Evolutionary conservation across 2,888 invertebrate genomes (phyloP).

Genomic region (Lithosia quadra): DNA sequence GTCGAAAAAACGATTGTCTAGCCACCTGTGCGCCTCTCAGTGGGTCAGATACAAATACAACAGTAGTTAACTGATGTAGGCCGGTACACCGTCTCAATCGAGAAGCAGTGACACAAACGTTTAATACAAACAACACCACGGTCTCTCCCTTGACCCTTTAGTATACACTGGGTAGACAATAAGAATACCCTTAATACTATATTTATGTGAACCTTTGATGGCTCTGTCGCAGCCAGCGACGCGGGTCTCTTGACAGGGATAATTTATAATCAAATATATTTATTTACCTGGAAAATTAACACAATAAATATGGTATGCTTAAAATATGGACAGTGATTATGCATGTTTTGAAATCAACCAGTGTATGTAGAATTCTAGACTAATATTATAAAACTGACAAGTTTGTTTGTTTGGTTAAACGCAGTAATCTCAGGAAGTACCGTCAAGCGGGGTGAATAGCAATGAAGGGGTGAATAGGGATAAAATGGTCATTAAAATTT

Average conservation of each 20-base stretch:
- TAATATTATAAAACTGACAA: slow-evolving; percentile 3
- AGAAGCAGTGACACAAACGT: slow-evolving; percentile 63
- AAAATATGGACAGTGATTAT: background rate
- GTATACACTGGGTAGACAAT: slow-evolving; percentile 72
- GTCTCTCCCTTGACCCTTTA: slow-evolving; percentile 76
- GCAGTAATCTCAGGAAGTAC: no score
- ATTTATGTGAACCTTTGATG: slow-evolving; percentile 73
- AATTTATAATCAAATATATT: slow-evolving; percentile 45
- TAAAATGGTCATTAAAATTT: no score
- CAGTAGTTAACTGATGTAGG: slow-evolving; percentile 81
- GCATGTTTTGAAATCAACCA: slow-evolving; percentile 34
- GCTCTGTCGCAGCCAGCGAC: slow-evolving; percentile 69
- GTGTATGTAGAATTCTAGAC: no score
- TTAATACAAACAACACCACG: slow-evolving; percentile 63
- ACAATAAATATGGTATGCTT: slow-evolving; percentile 36
- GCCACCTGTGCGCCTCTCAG: slow-evolving; percentile 71
- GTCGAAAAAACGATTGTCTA: slow-evolving; percentile 85
- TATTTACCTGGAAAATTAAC: slow-evolving; percentile 74
- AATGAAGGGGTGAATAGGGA: no score
- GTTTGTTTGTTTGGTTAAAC: no score
- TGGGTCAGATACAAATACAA: slow-evolving; percentile 77
- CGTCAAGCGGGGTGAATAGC: no score
- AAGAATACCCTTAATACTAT: slow-evolving; percentile 77
- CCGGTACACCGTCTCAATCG: slow-evolving; percentile 66
- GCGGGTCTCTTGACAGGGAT: slow-evolving; percentile 77